These are phyloP conservation scores for Deladenus siricidicola DNA, from an alignment of 2,888 invertebrate genomes.

Conservation along the genomic window DNA sequence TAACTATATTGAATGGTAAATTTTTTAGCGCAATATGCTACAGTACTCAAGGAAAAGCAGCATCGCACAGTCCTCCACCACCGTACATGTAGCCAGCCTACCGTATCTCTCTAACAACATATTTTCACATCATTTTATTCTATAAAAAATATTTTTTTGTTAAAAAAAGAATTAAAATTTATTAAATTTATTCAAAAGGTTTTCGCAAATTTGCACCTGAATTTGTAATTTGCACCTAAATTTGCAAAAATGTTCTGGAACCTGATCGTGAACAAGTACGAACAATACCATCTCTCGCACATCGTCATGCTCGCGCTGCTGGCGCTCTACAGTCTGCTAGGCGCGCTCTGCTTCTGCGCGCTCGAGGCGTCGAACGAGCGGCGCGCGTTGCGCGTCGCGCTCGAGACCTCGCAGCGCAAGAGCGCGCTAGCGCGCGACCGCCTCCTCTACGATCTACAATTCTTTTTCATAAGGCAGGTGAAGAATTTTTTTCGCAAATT, in stretches of 20 bases:
- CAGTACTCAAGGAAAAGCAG: no score
- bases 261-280: slow-evolving; percentile 6
- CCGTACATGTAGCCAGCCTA: no score
- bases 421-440: slow-evolving; percentile 5
- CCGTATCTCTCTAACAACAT: no score
- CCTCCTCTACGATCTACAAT: slow-evolving; percentile 4
- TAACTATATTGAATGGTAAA: no score
- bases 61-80: no score
- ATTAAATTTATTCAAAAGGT: no score
- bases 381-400: not conserved
- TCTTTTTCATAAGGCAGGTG: slow-evolving; percentile 6
- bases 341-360: slow-evolving; percentile 37
- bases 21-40: no score
- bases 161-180: no score
- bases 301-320: slow-evolving; percentile 33
- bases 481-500: not conserved
- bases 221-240: no score
- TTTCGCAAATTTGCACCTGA: no score
- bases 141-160: no score
- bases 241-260: slow-evolving; percentile 7
- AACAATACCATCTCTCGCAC: slow-evolving; percentile 30
- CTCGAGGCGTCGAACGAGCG: slow-evolving; percentile 29
- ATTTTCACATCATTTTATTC: no score
- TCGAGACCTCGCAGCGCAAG: slow-evolving; percentile 1
- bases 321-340: slow-evolving; percentile 38